A percentile compares a stretch with the other conserved stretches of the same genome.
These are phyloP conservation scores for Bradypodion ventrale DNA, from an alignment of 2,797 vertebrate genomes.

Conservation along the genomic window DNA sequence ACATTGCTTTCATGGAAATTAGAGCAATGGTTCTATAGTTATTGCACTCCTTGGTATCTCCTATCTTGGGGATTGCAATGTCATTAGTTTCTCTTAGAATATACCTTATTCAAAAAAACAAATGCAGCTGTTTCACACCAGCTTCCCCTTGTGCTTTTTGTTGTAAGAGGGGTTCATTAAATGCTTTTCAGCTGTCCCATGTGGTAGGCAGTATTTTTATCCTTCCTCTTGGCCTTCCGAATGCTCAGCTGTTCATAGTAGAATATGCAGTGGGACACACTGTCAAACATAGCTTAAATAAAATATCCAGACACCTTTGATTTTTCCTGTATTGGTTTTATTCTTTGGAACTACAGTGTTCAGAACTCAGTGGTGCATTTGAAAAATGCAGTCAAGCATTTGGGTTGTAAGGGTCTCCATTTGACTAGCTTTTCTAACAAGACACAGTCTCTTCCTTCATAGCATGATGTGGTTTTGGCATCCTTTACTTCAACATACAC, in stretches of 20 bases:
- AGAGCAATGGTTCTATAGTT: too few relatives aligned
- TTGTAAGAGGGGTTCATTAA: conserved; percentile 62
- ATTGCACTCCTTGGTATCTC: too few relatives aligned
- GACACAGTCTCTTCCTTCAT: too few relatives aligned
- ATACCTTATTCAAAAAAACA: conserved; percentile 41
- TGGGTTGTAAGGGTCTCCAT: conserved; percentile 20
- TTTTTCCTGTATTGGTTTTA: too few relatives aligned
- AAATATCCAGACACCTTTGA: not conserved
- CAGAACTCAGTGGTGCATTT: conserved; percentile 3
- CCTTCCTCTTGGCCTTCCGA: conserved; percentile 31
- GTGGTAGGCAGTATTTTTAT: not conserved
- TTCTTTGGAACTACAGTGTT: not conserved
- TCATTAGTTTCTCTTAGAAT: not conserved
- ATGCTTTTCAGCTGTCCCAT: conserved; percentile 49
- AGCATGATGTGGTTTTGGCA: too few relatives aligned
- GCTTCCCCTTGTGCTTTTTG: conserved; percentile 59
- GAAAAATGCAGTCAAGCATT: conserved; percentile 23
- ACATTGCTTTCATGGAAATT: too few relatives aligned
- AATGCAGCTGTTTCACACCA: conserved; percentile 67
- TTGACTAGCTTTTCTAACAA: not conserved
- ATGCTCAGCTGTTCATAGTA: not conserved
- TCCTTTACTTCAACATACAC: too few relatives aligned
- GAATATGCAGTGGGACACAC: conserved; percentile 38
- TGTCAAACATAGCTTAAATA: conserved; percentile 40
- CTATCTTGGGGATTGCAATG: too few relatives aligned